Evolutionary conservation across 2,797 vertebrate species (phyloP).

Genomic region (Squalus acanthias): DNA sequence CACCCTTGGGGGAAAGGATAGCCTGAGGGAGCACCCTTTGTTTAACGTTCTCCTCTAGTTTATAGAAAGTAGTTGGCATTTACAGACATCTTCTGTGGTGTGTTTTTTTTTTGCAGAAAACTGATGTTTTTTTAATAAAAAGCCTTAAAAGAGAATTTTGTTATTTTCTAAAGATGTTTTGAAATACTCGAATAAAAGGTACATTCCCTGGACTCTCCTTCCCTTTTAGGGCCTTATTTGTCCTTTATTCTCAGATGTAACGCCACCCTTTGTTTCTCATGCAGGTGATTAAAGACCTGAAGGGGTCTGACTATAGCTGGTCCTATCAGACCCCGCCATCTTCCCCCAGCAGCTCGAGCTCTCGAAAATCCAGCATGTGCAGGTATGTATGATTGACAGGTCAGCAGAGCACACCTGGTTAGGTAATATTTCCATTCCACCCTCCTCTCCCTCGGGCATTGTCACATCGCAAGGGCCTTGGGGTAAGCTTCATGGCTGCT

Average conservation of each 20-base stretch:
- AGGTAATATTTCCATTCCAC: neutral
- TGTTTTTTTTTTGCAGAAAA: neutral
- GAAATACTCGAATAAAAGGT: neutral
- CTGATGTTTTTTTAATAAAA: neutral
- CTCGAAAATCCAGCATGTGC: slow-evolving; percentile 97
- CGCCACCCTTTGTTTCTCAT: neutral
- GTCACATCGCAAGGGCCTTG: neutral
- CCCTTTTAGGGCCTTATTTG: neutral
- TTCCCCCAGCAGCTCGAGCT: slow-evolving; percentile 86
- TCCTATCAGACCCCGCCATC: slow-evolving; percentile 93
- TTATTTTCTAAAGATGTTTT: neutral
- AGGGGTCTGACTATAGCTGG: slow-evolving; percentile 94
- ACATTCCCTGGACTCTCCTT: neutral
- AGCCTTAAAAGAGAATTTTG: neutral
- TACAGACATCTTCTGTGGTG: neutral
- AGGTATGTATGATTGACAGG: slow-evolving; percentile 60
- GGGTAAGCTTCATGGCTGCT: no score
- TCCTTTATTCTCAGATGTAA: neutral
- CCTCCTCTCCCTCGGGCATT: neutral
- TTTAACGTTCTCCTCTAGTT: neutral
- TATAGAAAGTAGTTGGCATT: neutral
- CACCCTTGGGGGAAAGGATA: neutral
- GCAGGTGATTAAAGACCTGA: slow-evolving; percentile 93
- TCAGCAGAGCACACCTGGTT: neutral
- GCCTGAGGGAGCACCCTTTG: neutral